Conservation (phyloP, 2,113 vertebrate genomes). For the Crotalus helleri region DNA sequence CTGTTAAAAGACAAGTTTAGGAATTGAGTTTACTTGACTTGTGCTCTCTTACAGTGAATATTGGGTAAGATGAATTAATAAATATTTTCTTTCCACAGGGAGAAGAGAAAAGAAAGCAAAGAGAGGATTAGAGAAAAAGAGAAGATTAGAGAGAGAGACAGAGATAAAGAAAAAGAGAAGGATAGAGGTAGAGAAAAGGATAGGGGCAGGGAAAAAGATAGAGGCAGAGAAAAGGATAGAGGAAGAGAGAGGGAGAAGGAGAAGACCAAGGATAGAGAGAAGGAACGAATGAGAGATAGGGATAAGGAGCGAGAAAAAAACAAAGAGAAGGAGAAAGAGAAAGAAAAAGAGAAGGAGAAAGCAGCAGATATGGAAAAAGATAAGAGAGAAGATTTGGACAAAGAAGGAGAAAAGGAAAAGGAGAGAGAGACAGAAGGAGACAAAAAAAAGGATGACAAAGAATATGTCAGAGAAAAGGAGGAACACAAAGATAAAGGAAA, state of each 20-base stretch:
- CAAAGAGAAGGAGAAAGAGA: slow-evolving; percentile 67
- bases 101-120: slow-evolving; percentile 75
- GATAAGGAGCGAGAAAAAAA: slow-evolving; percentile 68
- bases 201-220: slow-evolving; percentile 66
- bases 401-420: slow-evolving; percentile 59
- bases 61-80: slow-evolving; percentile 35
- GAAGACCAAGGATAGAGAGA: slow-evolving; percentile 66
- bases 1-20: background rate
- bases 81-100: slow-evolving; percentile 66
- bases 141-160: background rate
- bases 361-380: slow-evolving; percentile 68
- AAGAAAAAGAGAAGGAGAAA: slow-evolving; percentile 57
- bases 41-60: background rate
- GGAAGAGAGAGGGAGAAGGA: slow-evolving; percentile 70
- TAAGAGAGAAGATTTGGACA: slow-evolving; percentile 59
- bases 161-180: slow-evolving; percentile 49
- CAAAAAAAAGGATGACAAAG: slow-evolving; percentile 53
- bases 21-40: background rate
- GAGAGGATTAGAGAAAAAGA: slow-evolving; percentile 35
- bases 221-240: slow-evolving; percentile 66
- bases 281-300: slow-evolving; percentile 69
- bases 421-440: slow-evolving; percentile 31
- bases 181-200: slow-evolving; percentile 65
- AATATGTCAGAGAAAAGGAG: slow-evolving; percentile 52
- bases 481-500: slow-evolving; percentile 48